Base-by-base conservation (phyloP, 2,888 invertebrate genomes). In the Caenorhabditis imperialis region DNA sequence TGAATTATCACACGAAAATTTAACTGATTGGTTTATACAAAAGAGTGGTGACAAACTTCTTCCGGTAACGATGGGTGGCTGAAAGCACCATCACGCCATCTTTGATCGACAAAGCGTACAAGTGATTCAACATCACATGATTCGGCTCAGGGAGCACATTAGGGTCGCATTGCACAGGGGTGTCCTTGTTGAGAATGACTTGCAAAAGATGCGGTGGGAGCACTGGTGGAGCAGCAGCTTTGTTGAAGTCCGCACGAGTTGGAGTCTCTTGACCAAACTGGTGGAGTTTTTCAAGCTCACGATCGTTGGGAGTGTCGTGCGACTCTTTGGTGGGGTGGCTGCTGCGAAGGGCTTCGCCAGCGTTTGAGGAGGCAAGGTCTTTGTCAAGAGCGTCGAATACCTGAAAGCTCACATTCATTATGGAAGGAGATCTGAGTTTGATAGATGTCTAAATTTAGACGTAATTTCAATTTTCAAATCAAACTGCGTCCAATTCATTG, bases 71-170 rank as follows among this genome's bases (percentile, higher is more conserved):
- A 90, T 99, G 97, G 5, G 98, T 99, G 14, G 98, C 97, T 87
- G 96, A 97, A 33, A 99, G 91, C 40, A 99, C 99, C 98, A 99
- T 99, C 3, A 99, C 99, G 53, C 99, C 99, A 90, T 99, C 99
- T 42, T 98, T 98, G 87, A 99, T 99, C 50, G 97, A 98, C 78
- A 99, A 91, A n/a, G 99, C 99, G 90, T 99, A 99, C 61, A 99
- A 91, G 90, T 99, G 99, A 90, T 99, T 99, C 88, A 99, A 91
- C 99, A 99, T 99, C 25, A 99, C 99, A 89, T 99, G 99, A 89
- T 98, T 98, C 53, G 99, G 99, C 90, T 99, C 98, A n/a, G 99
- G 99, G 84, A 99, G 90, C 84, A 99, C 91, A 51, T 97, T 97
- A 53, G 99, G 99, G 89, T 99, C 99, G 90, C 97, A 97, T 94